phyloP scores from a whole-genome alignment of 2,797 vertebrate species.

The Acanthornis magna region DNA sequence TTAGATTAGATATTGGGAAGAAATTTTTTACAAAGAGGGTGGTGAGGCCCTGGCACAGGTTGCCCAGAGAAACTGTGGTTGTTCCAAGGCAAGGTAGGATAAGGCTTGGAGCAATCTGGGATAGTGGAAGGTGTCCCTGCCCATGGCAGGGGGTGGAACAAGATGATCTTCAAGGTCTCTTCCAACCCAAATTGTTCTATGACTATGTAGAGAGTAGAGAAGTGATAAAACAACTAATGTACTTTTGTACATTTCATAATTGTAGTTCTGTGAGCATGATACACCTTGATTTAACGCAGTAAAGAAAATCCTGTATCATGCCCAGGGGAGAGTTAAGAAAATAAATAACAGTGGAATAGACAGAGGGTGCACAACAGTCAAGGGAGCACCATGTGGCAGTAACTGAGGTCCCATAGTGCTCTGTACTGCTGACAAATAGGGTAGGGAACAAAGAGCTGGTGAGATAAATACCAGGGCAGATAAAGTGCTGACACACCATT shows the following conservation, averaged over 20 bases:
- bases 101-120: not conserved
- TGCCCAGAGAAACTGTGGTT: not conserved
- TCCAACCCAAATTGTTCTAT: not conserved
- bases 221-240: not conserved
- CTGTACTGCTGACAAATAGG: not conserved
- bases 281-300: not conserved
- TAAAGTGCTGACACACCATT: not conserved
- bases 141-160: not conserved
- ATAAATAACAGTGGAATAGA: not conserved
- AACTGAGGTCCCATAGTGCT: not conserved
- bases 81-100: accelerated
- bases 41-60: not conserved
- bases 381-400: not conserved
- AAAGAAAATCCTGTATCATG: not conserved
- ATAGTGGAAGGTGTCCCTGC: not conserved
- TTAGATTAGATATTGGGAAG: not conserved
- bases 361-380: not conserved
- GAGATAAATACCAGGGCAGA: not conserved
- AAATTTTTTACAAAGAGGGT: not conserved
- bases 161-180: not conserved
- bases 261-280: not conserved
- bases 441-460: not conserved
- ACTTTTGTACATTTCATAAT: not conserved
- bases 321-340: not conserved
- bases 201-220: not conserved